Conservation (phyloP, 2,888 invertebrate genomes). For the Fragum fragum region DNA sequence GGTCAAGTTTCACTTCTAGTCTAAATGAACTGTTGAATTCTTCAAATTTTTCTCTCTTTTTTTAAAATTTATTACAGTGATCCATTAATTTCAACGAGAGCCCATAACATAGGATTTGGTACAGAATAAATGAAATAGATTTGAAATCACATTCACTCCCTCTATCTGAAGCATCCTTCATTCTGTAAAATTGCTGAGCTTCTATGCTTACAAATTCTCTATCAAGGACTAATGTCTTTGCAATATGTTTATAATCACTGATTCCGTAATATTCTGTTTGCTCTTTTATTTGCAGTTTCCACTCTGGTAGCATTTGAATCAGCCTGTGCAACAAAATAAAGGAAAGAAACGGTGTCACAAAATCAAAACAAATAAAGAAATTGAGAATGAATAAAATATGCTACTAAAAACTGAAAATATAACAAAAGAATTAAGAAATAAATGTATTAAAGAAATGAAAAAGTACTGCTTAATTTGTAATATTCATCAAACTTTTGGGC, state of each 20-base stretch:
- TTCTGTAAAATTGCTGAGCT: not conserved
- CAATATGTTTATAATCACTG: conserved; percentile 65
- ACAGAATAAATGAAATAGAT: too few relatives aligned
- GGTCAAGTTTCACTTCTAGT: too few relatives aligned
- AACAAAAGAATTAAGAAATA: too few relatives aligned
- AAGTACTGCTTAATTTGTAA: too few relatives aligned
- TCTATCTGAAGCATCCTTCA: not conserved
- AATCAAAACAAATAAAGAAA: conserved; percentile 1
- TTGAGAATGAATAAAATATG: not conserved
- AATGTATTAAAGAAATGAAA: too few relatives aligned
- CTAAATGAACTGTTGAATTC: too few relatives aligned
- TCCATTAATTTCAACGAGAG: too few relatives aligned
- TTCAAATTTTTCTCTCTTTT: too few relatives aligned
- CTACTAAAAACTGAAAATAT: not conserved
- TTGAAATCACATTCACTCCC: too few relatives aligned
- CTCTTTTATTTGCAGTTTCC: conserved; percentile 82
- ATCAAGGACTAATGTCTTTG: not conserved
- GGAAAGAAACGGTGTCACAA: conserved; percentile 11
- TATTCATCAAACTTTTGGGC: too few relatives aligned
- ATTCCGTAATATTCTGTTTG: conserved; percentile 81
- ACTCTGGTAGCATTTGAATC: conserved; percentile 80
- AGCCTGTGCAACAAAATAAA: conserved; percentile 73
- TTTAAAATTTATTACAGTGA: too few relatives aligned
- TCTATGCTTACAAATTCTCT: not conserved
- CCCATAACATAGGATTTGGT: too few relatives aligned